Conservation (phyloP, 2,113 vertebrate species). For the Anthoscopus minutus region DNA sequence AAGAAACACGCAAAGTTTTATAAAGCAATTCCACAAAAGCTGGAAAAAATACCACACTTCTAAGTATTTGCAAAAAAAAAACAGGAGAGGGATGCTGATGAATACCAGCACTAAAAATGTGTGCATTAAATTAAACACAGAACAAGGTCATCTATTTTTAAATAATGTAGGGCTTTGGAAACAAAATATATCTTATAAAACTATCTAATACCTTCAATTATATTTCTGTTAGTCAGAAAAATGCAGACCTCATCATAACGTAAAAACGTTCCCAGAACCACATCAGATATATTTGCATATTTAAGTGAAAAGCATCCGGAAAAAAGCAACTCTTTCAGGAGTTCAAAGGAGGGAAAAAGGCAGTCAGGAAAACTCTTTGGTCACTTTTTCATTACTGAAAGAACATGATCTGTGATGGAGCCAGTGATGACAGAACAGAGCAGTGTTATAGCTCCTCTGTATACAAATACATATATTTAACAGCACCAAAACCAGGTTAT, state of each 20-base stretch:
- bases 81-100: not conserved
- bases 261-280: not conserved
- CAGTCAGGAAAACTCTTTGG: not conserved
- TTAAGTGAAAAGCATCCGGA: not conserved
- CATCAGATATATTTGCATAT: not conserved
- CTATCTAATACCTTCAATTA: not conserved
- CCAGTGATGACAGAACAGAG: not conserved
- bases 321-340: not conserved
- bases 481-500: not conserved
- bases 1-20: not conserved
- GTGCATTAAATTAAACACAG: not conserved
- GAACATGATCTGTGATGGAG: not conserved
- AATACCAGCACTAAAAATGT: not conserved
- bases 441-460: not conserved
- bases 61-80: not conserved
- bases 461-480: not conserved
- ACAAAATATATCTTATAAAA: constrained; percentile 15
- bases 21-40: not conserved
- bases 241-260: constrained; percentile 34
- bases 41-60: not conserved
- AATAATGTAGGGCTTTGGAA: not conserved
- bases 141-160: not conserved
- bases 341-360: not conserved
- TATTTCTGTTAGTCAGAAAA: constrained; percentile 46
- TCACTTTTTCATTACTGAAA: not conserved